These are phyloP conservation scores for Paracanthobrama guichenoti DNA, from an alignment of 2,113 vertebrate genomes.

Conservation along the genomic window DNA sequence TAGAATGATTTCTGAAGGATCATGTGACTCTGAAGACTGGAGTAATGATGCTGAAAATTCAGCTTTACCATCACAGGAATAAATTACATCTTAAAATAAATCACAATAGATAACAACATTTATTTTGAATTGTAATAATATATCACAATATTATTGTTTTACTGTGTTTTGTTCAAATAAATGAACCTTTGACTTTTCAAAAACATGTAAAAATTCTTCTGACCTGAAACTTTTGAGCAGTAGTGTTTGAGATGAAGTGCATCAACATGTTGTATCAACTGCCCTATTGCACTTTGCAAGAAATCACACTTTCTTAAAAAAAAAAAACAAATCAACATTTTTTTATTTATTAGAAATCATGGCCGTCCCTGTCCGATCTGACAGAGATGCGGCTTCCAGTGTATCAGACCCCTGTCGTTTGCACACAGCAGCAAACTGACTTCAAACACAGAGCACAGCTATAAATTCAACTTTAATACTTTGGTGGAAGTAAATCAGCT, in stretches of 20 bases:
- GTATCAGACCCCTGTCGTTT: constrained; percentile 79
- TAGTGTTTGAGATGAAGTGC: background rate
- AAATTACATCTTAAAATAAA: background rate
- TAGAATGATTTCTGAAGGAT: too few relatives aligned
- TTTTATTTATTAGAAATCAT: constrained; percentile 55
- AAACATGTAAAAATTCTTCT: background rate
- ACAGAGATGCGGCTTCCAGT: constrained; percentile 73
- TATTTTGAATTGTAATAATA: background rate
- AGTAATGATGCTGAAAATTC: too few relatives aligned
- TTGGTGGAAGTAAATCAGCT: constrained; percentile 60
- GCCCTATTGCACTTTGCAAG: background rate
- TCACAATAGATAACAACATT: too few relatives aligned
- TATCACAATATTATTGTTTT: background rate
- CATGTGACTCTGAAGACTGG: too few relatives aligned
- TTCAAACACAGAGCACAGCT: constrained; percentile 65
- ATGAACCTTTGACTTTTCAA: background rate
- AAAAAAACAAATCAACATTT: constrained; percentile 23
- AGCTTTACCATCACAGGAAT: too few relatives aligned
- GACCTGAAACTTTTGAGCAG: background rate
- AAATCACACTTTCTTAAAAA: background rate
- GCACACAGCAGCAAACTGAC: constrained; percentile 64
- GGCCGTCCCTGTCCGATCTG: constrained; percentile 7
- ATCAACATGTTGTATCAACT: background rate
- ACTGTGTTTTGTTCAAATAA: background rate
- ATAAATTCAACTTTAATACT: constrained; percentile 59